phyloP scores from a whole-genome alignment of 2,797 vertebrate genomes.

The Eospalax fontanierii region DNA sequence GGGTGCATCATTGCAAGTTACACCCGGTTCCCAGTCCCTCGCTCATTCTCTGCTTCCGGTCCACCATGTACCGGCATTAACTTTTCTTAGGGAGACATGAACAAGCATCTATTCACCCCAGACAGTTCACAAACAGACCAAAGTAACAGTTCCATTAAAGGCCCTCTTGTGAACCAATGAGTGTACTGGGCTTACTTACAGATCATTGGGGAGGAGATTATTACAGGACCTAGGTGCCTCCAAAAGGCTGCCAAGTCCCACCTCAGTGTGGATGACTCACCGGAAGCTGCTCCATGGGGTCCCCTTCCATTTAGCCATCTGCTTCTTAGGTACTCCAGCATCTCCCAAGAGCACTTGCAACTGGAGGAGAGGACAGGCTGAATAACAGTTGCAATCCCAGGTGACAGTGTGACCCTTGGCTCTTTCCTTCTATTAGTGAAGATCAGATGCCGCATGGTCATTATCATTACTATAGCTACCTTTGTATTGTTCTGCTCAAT shows the following conservation, averaged over 20 bases:
- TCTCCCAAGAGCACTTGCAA: neutral
- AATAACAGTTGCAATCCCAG: neutral
- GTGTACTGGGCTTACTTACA: neutral
- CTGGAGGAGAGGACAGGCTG: neutral
- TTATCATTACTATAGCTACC: too few relatives aligned
- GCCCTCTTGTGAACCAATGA: neutral
- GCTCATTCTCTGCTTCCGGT: neutral
- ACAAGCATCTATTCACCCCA: too few relatives aligned
- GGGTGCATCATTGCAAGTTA: neutral
- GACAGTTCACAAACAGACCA: neutral
- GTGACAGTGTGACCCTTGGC: neutral
- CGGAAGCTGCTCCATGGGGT: too few relatives aligned
- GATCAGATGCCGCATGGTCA: neutral
- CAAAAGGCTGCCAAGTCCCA: neutral
- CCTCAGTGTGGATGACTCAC: neutral
- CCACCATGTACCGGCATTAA: neutral
- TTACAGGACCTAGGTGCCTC: neutral
- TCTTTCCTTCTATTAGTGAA: neutral
- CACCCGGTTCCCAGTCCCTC: neutral
- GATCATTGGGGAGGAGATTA: neutral
- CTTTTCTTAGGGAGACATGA: neutral
- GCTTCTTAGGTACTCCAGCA: neutral
- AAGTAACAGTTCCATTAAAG: neutral
- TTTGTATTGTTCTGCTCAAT: too few relatives aligned
- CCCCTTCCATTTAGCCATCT: neutral